Conservation (phyloP, 2,113 vertebrate species). For the Laterallus jamaicensis region DNA sequence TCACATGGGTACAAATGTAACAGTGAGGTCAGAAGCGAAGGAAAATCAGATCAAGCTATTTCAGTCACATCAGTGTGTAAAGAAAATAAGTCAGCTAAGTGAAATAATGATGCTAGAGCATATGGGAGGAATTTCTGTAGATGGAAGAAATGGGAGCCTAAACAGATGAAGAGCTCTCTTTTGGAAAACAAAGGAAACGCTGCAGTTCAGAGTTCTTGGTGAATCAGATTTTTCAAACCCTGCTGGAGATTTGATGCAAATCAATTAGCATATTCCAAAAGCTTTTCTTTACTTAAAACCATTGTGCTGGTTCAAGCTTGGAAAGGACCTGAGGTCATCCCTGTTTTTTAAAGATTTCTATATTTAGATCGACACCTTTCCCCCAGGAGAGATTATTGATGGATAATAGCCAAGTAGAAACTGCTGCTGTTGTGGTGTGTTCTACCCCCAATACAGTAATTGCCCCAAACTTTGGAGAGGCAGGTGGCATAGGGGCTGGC, state of each 20-base stretch:
- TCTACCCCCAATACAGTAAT: accelerated
- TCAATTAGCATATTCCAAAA: background rate
- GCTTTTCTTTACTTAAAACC: background rate
- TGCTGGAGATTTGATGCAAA: background rate
- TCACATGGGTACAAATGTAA: background rate
- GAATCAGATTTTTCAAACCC: background rate
- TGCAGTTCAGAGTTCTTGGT: background rate
- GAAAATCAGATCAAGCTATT: background rate
- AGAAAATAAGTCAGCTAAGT: conserved; percentile 5
- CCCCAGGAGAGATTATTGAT: background rate
- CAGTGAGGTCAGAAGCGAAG: background rate
- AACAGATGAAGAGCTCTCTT: background rate
- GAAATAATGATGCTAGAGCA: background rate
- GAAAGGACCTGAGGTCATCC: background rate
- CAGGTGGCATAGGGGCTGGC: background rate
- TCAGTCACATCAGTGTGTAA: background rate
- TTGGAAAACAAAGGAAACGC: background rate
- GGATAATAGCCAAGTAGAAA: background rate
- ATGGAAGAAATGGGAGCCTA: background rate
- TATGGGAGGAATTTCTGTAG: background rate
- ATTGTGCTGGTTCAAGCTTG: background rate
- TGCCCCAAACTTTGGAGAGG: background rate
- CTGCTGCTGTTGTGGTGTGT: background rate
- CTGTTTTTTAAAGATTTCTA: background rate
- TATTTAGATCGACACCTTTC: background rate